Conservation (phyloP, 2,113 vertebrate genomes). For the Pterocles orientalis region DNA sequence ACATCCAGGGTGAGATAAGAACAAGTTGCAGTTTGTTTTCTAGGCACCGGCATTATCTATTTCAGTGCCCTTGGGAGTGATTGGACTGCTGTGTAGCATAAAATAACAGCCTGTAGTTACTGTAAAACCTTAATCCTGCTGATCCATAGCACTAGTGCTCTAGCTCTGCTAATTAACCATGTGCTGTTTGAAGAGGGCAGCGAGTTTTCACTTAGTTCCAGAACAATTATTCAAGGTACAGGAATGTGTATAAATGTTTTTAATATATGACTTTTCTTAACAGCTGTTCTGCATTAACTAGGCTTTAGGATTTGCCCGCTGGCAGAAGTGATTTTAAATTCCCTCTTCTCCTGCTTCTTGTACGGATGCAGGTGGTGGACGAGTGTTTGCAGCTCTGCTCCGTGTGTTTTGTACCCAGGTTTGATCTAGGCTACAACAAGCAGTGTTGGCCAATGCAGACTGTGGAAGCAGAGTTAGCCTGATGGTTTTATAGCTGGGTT, state of each 20-base stretch:
- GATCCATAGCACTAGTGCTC: neutral
- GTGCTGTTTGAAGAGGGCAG: neutral
- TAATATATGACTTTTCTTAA: neutral
- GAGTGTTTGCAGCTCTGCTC: neutral
- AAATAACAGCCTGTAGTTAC: neutral
- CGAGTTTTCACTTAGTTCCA: neutral
- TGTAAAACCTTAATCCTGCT: neutral
- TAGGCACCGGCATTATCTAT: neutral
- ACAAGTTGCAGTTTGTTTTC: neutral
- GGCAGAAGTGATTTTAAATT: neutral
- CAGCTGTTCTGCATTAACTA: neutral
- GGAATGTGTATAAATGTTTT: neutral
- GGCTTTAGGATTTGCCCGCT: neutral
- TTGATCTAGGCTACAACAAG: neutral
- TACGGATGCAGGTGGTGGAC: neutral
- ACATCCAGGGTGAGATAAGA: neutral
- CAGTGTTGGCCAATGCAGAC: neutral
- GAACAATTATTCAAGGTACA: neutral
- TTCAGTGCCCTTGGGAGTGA: constrained; percentile 13
- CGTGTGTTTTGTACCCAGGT: neutral
- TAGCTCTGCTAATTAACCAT: neutral
- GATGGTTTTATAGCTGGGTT: neutral
- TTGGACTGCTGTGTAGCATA: constrained; percentile 8
- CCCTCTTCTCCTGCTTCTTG: neutral
- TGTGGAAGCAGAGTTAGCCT: neutral